phyloP scores from a whole-genome alignment of 1,140 invertebrate species.

The Xylocopa sonorina region DNA sequence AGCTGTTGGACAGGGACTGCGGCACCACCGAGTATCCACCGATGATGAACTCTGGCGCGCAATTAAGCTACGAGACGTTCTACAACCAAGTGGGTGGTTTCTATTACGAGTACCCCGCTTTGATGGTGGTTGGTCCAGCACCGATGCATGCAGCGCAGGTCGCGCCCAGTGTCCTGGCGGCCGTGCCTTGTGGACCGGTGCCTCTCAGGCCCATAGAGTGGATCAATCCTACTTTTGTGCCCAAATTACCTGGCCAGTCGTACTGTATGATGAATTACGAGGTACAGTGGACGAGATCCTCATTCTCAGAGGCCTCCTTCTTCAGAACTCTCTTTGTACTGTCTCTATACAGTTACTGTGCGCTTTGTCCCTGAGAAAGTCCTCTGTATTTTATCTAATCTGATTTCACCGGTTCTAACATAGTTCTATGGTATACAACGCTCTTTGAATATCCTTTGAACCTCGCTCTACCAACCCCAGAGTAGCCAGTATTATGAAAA shows the following conservation, averaged over 20 bases:
- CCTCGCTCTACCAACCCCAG: no score
- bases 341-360: no score
- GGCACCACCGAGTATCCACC: conserved; percentile 68
- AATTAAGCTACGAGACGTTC: conserved; percentile 75
- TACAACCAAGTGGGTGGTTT: conserved; percentile 78
- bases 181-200: conserved; percentile 79
- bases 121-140: conserved; percentile 77
- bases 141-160: conserved; percentile 73
- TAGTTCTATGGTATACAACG: no score
- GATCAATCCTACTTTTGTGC: conserved; percentile 80
- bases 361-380: no score
- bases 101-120: conserved; percentile 79
- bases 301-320: no score
- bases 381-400: no score
- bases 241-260: conserved; percentile 73
- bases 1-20: conserved; percentile 73
- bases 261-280: conserved; percentile 79
- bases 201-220: conserved; percentile 81
- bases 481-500: no score
- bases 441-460: no score
- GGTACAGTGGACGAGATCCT: conserved; percentile 63
- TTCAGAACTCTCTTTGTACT: no score
- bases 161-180: conserved; percentile 74
- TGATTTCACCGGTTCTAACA: no score
- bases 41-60: conserved; percentile 62